A percentile compares a stretch with the other conserved stretches of the same genome.
phyloP scores from a whole-genome alignment of 1,140 invertebrate genomes.

The Drosophila ercepeae region DNA sequence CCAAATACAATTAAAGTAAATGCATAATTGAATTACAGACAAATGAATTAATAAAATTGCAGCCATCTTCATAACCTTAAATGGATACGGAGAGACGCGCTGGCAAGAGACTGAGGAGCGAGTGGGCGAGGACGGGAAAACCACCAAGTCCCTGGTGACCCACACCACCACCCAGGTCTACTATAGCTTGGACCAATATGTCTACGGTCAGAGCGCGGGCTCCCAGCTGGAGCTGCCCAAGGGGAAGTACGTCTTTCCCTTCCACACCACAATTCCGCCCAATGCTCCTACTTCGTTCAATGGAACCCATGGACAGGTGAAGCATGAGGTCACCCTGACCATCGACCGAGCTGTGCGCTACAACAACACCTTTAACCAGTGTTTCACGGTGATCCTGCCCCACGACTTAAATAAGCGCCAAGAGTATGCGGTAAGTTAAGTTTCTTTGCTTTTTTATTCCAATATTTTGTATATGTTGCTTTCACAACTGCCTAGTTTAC shows the following conservation, averaged over 20 bases:
- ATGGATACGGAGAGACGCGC: conserved; percentile 86
- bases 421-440: conserved; percentile 49
- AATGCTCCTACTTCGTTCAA: conserved; percentile 89
- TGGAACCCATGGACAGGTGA: conserved; percentile 87
- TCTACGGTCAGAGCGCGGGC: conserved; percentile 80
- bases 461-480: too few species aligned
- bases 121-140: conserved; percentile 84
- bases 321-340: conserved; percentile 88
- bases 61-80: conserved; percentile 86
- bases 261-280: conserved; percentile 85
- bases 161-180: conserved; percentile 66
- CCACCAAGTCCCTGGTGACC: conserved; percentile 56
- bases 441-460: neutral
- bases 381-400: conserved; percentile 89
- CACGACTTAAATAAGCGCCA: conserved; percentile 88
- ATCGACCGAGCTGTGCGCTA: conserved; percentile 91
- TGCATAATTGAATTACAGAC: conserved; percentile 53
- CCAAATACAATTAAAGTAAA: conserved; percentile 54
- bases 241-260: conserved; percentile 86
- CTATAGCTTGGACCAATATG: conserved; percentile 70
- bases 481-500: too few species aligned
- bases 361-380: conserved; percentile 89
- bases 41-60: conserved; percentile 63
- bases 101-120: conserved; percentile 86
- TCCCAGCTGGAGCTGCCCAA: conserved; percentile 85